Base-by-base conservation (phyloP, 2,113 vertebrate genomes). In the Platycercus adscitus region DNA sequence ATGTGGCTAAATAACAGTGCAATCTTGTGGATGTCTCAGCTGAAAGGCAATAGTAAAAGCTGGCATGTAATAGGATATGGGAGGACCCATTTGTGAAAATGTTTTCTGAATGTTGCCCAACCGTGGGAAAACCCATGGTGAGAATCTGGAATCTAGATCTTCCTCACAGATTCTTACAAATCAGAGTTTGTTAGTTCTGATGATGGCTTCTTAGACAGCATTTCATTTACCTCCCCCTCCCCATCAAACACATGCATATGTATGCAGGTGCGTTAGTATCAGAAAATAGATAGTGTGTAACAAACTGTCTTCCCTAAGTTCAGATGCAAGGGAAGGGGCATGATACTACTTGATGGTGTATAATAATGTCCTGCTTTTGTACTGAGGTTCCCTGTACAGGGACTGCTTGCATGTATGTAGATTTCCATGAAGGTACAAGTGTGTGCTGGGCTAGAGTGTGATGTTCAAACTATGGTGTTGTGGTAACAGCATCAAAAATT, bases 221-320 rank as follows among this genome's bases (percentile, higher is more conserved):
- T 81, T 93, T 82, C 6, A 14, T 88, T 83, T 77, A 7, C 49
- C 19, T 76, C 25, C 14, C 9, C 19, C 13, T 75, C 26, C 24
- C 18, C 31, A 17, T 14, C 0, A 2, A 61, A 39, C 49, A 31
- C 11, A 18, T 31, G 17, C 0, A 0, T 63, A n/a, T 65, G 24
- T 17, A 10, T 43, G 41, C 60, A 53, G n/a, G 16, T 24, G 8
- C 20, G 9, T 55, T 66, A 50, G 21, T 50, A 71, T 79, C 43
- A 79, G 56, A 85, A 91, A 82, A 75, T n/a, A 14, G 13, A 75
- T 35, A 11, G 13, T 17, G 3, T 25, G 2, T 72, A 80, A 61
- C 16, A 72, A 85, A 33, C 50, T 16, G 6, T 81, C 43, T 91
- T 92, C 73, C 19, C 39, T 20, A 93, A 75, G 55, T 79, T 92